Conservation (phyloP, 2,113 vertebrate genomes). For the Pteropus alecto region DNA sequence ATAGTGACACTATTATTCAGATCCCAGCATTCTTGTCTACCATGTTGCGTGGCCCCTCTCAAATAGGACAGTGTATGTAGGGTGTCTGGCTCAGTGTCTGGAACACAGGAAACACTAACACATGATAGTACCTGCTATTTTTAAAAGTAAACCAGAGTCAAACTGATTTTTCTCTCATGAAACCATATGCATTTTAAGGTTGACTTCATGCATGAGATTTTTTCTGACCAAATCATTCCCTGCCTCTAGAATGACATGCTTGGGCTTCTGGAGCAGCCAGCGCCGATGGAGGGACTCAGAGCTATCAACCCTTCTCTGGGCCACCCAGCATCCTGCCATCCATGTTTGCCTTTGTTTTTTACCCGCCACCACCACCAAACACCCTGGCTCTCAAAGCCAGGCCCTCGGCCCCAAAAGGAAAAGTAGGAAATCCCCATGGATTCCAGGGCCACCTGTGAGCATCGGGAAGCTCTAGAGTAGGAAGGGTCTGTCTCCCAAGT, state of each 20-base stretch:
- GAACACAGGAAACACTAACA: not conserved
- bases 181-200: not conserved
- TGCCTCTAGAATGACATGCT: not conserved
- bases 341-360: no score
- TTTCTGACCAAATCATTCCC: not conserved
- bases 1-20: not conserved
- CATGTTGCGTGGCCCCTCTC: rapidly evolving
- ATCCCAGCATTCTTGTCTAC: not conserved
- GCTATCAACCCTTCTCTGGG: no score
- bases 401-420: not conserved
- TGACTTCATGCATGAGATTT: not conserved
- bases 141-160: not conserved
- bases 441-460: not conserved
- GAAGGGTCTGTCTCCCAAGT: no score
- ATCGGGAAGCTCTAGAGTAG: not conserved
- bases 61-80: no score
- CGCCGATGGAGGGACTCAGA: no score
- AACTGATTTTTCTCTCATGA: not conserved
- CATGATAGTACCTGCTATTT: not conserved
- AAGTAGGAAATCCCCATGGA: not conserved
- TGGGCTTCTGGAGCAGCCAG: not conserved
- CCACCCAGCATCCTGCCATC: rapidly evolving
- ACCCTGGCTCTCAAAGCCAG: no score
- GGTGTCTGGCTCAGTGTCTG: not conserved
- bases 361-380: not conserved